Base-by-base conservation (phyloP, 2,888 invertebrate genomes). In the Lottia scabra region DNA sequence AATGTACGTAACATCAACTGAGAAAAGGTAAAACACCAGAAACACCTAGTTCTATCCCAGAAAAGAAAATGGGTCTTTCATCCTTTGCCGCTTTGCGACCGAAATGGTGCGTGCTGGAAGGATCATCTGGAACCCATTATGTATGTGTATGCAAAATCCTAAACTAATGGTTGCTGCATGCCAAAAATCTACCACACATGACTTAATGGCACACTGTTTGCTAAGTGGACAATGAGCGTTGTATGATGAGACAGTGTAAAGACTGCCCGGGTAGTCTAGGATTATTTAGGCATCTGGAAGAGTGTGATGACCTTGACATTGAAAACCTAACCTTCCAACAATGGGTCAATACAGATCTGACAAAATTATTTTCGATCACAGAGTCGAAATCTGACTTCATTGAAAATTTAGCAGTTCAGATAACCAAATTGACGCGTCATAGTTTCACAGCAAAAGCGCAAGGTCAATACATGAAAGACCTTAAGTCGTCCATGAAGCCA, bases 371-470 rank as follows among this genome's bases (percentile, higher is more conserved):
- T 3, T 16, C 46, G 1, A 46, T 2, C 13, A 46, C 46, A 3
- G 10, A 46, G n/a, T 46, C 46, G 5, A 46, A 46, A 16, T 15
- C 16, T 46, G 46, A 46, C 16, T 46, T 46, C 3, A 46, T 46
- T 6, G 46, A 46, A 46, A 46, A 46, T n/a, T 46, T 3, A 16
- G 13, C 46, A 16, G 12, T 15, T 16, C 26, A 66, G n/a, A 15
- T 70, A 8, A 16, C 27, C 23, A 66, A 66, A 66, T 43, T 66
- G 2, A 65, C 65, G 0, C 44, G 46, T 2, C 65, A 70, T 45
- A 46, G 48, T 26, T 70, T 66, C 23, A 66, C 30, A 16, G 70
- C 65, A 16, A 66, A 70, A 46, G 19, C 65, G 6, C 70, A 44
- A 30, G 44, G 10, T 30, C 10, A 8, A 16, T 66, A 70, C 45